A percentile compares a stretch with the other conserved stretches of the same genome.
Evolutionary conservation across 2,113 vertebrate genomes (phyloP).

Genomic region (Esox niger): DNA sequence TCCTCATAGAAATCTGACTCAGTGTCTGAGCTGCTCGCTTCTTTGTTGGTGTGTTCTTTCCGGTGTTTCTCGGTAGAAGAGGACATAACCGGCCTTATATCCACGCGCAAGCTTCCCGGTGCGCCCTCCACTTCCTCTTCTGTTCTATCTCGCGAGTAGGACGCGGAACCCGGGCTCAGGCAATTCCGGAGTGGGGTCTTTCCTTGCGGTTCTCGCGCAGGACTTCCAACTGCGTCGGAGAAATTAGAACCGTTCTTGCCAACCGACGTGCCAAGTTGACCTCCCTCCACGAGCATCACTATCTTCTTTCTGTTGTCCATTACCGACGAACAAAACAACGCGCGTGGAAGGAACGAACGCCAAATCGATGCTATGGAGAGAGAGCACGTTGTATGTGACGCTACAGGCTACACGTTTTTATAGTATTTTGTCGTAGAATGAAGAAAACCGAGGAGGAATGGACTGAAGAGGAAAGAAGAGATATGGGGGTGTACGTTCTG

Average conservation of each 20-base stretch:
- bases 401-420: slow-evolving; percentile 4
- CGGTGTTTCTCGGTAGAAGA: slow-evolving; percentile 65
- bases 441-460: slow-evolving; percentile 42
- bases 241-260: slow-evolving; percentile 82
- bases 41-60: slow-evolving; percentile 77
- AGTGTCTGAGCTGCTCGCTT: slow-evolving; percentile 92
- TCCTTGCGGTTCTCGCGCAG: slow-evolving; percentile 77
- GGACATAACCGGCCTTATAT: slow-evolving; percentile 75
- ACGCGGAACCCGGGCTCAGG: slow-evolving; percentile 79
- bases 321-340: slow-evolving; percentile 36
- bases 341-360: slow-evolving; percentile 25
- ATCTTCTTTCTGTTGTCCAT: slow-evolving; percentile 95
- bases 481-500: slow-evolving; percentile 75
- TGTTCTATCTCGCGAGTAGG: slow-evolving; percentile 75
- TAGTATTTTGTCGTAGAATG: slow-evolving; percentile 23
- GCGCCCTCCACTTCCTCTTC: slow-evolving; percentile 71
- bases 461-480: slow-evolving; percentile 36
- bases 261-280: slow-evolving; percentile 78
- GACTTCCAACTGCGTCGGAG: slow-evolving; percentile 78
- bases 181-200: slow-evolving; percentile 81
- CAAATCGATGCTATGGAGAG: slow-evolving; percentile 31
- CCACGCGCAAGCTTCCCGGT: slow-evolving; percentile 76
- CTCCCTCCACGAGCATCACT: slow-evolving; percentile 87
- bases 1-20: slow-evolving; percentile 99
- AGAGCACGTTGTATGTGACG: slow-evolving; percentile 42